phyloP scores from a whole-genome alignment of 2,113 vertebrate species.

The Psephotus haematonotus region DNA sequence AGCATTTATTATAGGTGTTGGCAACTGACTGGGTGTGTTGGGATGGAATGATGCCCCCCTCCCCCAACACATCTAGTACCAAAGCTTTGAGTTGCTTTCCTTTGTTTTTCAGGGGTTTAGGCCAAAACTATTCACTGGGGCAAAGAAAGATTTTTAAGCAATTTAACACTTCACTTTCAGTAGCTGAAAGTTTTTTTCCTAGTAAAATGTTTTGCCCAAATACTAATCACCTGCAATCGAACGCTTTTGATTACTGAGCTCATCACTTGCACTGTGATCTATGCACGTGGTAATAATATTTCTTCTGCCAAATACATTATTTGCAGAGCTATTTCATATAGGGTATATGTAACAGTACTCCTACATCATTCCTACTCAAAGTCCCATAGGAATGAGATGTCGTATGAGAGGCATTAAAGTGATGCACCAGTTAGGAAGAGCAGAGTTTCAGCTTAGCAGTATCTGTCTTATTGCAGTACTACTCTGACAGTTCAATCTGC shows the following conservation, averaged over 20 bases:
- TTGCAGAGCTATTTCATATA: neutral
- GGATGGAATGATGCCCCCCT: too few species aligned
- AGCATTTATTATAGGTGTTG: too few species aligned
- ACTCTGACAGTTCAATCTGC: neutral
- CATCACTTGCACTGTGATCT: neutral
- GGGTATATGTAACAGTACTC: neutral
- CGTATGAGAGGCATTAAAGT: neutral
- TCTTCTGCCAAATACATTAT: neutral
- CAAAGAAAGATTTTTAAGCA: neutral
- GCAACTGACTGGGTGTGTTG: too few species aligned
- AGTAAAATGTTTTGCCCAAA: neutral
- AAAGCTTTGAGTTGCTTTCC: neutral
- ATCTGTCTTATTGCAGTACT: neutral
- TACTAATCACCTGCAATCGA: neutral
- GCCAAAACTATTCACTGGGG: neutral
- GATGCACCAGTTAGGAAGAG: neutral
- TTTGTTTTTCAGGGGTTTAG: neutral
- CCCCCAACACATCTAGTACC: neutral
- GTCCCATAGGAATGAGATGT: neutral
- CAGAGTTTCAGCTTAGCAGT: neutral
- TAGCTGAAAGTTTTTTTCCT: neutral
- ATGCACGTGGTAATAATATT: neutral
- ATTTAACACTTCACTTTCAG: neutral
- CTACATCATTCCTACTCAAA: neutral
- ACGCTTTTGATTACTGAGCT: neutral